Conservation (phyloP, 2,113 vertebrate species). For the Ictalurus furcatus region DNA sequence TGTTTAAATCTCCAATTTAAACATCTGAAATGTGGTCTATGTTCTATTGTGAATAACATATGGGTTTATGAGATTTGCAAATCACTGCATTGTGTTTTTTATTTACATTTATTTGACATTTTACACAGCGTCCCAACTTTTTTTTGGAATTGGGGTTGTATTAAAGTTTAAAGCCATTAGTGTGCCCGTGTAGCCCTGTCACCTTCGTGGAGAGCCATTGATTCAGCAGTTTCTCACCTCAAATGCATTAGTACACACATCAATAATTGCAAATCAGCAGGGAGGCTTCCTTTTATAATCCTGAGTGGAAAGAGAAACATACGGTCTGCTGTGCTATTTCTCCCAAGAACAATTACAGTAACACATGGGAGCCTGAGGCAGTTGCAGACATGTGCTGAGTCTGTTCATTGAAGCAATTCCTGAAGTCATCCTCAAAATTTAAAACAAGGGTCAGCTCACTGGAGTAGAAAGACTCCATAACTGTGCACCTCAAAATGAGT, state of each 20-base stretch:
- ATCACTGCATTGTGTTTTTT: too few species aligned
- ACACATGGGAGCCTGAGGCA: slow-evolving; percentile 31
- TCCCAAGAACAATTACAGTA: slow-evolving; percentile 41
- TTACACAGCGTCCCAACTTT: too few species aligned
- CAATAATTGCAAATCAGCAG: slow-evolving; percentile 43
- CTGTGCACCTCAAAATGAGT: background rate
- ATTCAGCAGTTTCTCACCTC: slow-evolving; percentile 39
- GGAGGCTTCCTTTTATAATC: slow-evolving; percentile 34
- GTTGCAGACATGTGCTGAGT: slow-evolving; percentile 20
- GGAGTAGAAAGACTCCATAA: background rate
- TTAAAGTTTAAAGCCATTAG: slow-evolving; percentile 27
- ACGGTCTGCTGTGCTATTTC: slow-evolving; percentile 32
- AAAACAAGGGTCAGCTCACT: slow-evolving; percentile 9
- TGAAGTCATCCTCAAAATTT: slow-evolving; percentile 10
- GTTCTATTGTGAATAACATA: too few species aligned
- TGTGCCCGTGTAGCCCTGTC: slow-evolving; percentile 19
- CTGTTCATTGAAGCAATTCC: slow-evolving; percentile 23
- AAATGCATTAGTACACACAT: slow-evolving; percentile 33
- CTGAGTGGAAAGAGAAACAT: slow-evolving; percentile 22
- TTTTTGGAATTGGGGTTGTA: too few species aligned
- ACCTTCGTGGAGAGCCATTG: slow-evolving; percentile 14
- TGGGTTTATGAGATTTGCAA: too few species aligned
- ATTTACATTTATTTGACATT: too few species aligned
- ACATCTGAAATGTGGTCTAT: too few species aligned
- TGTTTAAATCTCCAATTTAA: too few species aligned